Evolutionary conservation across 92 coral and sea anemone species (phyloP).

Genomic region (Paramuricea clavata): DNA sequence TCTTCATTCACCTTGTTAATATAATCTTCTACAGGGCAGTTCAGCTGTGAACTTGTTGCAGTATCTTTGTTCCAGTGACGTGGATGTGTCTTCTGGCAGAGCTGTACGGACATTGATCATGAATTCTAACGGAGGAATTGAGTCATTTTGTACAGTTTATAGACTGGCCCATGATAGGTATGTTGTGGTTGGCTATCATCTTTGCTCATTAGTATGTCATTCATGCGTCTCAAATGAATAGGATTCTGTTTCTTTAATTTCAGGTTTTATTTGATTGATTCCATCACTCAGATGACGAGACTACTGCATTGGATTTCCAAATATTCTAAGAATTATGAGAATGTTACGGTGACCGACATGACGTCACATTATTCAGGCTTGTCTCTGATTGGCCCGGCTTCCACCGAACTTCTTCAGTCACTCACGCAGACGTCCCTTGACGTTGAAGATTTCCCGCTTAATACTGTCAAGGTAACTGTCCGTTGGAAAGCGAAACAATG

Average conservation of each 20-base stretch:
- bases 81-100: conserved; percentile 77
- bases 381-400: conserved; percentile 82
- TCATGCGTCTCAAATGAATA: not conserved
- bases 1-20: too few relatives aligned
- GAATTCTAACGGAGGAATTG: conserved; percentile 82
- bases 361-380: conserved; percentile 79
- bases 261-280: conserved; percentile 63
- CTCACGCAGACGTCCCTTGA: conserved; percentile 80
- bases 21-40: conserved; percentile 40
- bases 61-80: conserved; percentile 77
- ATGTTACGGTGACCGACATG: conserved; percentile 60
- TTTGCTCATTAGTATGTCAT: not conserved
- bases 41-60: conserved; percentile 81
- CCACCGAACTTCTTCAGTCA: conserved; percentile 79
- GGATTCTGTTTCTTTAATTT: not conserved
- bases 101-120: conserved; percentile 76
- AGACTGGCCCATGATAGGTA: conserved; percentile 78
- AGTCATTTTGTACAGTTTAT: conserved; percentile 74
- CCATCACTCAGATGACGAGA: conserved; percentile 66
- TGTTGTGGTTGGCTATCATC: not conserved
- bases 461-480: conserved; percentile 76
- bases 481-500: not conserved
- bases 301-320: conserved; percentile 78
- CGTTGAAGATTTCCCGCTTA: conserved; percentile 62
- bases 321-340: conserved; percentile 35